A percentile compares a stretch with the other conserved stretches of the same genome.
phyloP scores from a whole-genome alignment of 2,113 vertebrate genomes.

The Nicator chloris region DNA sequence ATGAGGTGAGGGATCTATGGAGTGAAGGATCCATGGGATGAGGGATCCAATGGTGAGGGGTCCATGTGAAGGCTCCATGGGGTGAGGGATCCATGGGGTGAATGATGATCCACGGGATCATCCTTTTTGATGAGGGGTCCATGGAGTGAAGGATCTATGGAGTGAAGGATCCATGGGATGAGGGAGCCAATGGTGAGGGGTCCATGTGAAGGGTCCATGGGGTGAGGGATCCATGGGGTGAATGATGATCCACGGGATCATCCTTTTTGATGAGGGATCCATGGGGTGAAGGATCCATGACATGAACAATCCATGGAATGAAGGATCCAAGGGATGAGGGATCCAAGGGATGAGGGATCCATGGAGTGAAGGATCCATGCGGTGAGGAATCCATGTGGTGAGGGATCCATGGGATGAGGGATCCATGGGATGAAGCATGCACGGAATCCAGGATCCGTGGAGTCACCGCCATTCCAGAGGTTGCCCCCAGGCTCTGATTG shows the following conservation, averaged over 20 bases:
- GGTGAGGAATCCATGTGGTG: too few relatives aligned
- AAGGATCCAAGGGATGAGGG: not conserved
- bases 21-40: not conserved
- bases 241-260: not conserved
- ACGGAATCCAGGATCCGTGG: accelerated
- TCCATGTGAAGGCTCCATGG: accelerated
- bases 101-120: not conserved
- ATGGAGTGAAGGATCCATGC: not conserved
- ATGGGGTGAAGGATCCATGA: accelerated
- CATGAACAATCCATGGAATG: not conserved
- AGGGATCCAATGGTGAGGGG: accelerated
- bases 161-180: too few relatives aligned
- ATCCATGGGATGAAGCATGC: not conserved
- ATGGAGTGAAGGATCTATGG: accelerated
- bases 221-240: not conserved
- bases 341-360: not conserved
- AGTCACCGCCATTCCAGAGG: not conserved
- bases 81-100: not conserved
- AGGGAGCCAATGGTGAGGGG: too few relatives aligned
- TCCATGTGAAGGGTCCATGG: not conserved
- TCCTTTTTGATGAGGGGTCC: too few relatives aligned
- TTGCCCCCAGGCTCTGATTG: too few relatives aligned
- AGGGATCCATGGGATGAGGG: not conserved
- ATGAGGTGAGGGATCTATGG: not conserved
- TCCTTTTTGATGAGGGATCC: too few relatives aligned